Conservation (phyloP, 2,888 invertebrate species). For the Caenorhabditis uteleia region DNA sequence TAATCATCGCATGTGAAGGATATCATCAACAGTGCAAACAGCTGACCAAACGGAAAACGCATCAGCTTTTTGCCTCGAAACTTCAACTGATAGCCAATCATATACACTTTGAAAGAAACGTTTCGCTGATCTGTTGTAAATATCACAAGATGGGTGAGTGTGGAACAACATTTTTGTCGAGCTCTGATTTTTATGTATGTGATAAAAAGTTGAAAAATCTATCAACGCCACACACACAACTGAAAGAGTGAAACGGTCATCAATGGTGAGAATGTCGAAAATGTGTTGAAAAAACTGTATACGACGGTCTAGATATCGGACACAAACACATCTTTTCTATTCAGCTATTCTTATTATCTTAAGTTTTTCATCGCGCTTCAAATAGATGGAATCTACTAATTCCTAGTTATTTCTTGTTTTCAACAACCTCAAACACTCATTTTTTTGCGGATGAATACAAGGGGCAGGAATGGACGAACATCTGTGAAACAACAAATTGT, state of each 20-base stretch:
- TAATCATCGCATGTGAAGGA: slow-evolving; percentile 6
- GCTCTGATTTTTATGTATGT: slow-evolving; percentile 10
- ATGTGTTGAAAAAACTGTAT: slow-evolving; percentile 32
- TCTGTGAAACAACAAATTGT: too few species aligned
- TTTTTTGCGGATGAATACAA: too few species aligned
- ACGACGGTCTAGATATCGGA: slow-evolving; percentile 32
- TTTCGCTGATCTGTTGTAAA: slow-evolving; percentile 12
- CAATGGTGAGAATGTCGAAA: too few species aligned
- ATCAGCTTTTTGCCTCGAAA: slow-evolving; percentile 21
- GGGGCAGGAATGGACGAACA: too few species aligned
- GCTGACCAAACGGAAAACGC: slow-evolving; percentile 26
- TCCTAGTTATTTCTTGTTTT: too few species aligned
- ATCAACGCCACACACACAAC: not conserved
- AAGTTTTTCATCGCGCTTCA: slow-evolving; percentile 40
- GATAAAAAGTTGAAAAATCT: not conserved
- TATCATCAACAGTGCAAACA: slow-evolving; percentile 33
- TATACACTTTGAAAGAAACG: slow-evolving; percentile 7
- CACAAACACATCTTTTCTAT: slow-evolving; percentile 6
- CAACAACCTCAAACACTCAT: too few species aligned
- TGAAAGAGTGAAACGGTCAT: slow-evolving; percentile 9
- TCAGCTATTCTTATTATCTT: slow-evolving; percentile 11
- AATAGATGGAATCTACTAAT: not conserved
- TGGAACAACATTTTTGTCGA: not conserved
- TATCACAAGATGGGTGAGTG: slow-evolving; percentile 2
- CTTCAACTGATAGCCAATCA: slow-evolving; percentile 37